Evolutionary conservation across 1,140 invertebrate species (phyloP).

Genomic region (Drosophila biarmipes): DNA sequence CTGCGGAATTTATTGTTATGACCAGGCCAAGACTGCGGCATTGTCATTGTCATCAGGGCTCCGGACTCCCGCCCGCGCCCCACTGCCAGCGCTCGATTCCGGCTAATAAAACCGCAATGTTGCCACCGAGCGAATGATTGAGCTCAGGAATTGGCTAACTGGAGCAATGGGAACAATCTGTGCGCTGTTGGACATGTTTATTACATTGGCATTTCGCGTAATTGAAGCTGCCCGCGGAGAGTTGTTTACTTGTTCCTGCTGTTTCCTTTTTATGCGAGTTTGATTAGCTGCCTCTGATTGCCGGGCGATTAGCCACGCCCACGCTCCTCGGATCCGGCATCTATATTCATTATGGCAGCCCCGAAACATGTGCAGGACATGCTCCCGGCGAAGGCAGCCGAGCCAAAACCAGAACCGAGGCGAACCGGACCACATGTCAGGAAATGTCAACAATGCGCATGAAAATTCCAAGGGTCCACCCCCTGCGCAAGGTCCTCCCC

Average conservation of each 20-base stretch:
- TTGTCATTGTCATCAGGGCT: conserved; percentile 57
- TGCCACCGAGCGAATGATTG: conserved; percentile 58
- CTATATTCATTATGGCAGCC: conserved; percentile 82
- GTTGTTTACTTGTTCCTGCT: conserved; percentile 34
- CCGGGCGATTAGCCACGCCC: conserved; percentile 82
- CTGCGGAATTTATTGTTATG: conserved; percentile 78
- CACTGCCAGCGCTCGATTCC: background rate
- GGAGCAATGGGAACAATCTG: conserved; percentile 71
- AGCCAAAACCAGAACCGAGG: conserved; percentile 21
- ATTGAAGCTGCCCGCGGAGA: conserved; percentile 52
- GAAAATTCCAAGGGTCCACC: conserved; percentile 74
- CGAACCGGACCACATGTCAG: conserved; percentile 69
- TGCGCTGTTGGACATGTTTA: conserved; percentile 75
- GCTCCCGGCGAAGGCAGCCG: conserved; percentile 21
- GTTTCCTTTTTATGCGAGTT: conserved; percentile 63
- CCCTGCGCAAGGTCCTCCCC: conserved; percentile 30
- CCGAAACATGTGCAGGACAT: conserved; percentile 43
- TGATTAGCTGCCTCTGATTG: conserved; percentile 79
- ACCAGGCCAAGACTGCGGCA: conserved; percentile 57
- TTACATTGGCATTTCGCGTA: conserved; percentile 77
- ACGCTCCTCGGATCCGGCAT: conserved; percentile 65
- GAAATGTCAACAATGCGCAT: conserved; percentile 83
- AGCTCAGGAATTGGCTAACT: conserved; percentile 34
- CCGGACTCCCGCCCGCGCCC: conserved; percentile 1
- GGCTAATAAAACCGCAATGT: conserved; percentile 64